Base-by-base conservation (phyloP, 2,113 vertebrate genomes). In the Gallinago media region DNA sequence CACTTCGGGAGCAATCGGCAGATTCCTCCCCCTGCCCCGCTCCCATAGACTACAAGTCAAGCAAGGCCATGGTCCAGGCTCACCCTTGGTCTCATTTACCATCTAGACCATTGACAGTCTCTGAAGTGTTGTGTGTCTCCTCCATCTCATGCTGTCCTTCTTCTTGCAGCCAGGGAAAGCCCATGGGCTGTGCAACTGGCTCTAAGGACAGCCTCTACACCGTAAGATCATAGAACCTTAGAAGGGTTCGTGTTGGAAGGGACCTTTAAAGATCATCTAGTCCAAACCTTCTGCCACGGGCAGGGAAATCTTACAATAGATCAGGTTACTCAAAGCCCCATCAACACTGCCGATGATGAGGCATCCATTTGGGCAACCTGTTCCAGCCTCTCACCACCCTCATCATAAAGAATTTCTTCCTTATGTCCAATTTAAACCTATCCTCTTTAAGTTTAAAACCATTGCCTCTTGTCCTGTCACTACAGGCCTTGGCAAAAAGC, bases 131-230 rank as follows among this genome's bases (percentile, higher is more conserved):
- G 9, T 17, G 29, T 19, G 8, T 55, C 25, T 31, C 20, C 38
- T 72, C 22, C 5, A 0, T 80, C 40, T 80, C 0, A 0, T 68
- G 49, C 67, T 78, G 31, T 27, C 26, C 23, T 58, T 94, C 12
- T 0, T 67, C 42, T 46, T 9, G 2, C 31, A 58, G 29, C 32
- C 2, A 0, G 10, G 5, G 22, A 7, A 83, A 47, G 26, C 25
- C 38, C 38, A 42, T 2, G 2, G 63, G 18, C 78, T 89, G 44
- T 21, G 36, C 55, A 52, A 1, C 12, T 15, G 29, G 12, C 58
- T 73, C 0, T 0, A 59, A 59, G n/a, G 8, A 38, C 58, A 83
- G 17, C n/a, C 10, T 25, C 29, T 11, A 25, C 40, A 49, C 55
- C 11, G 8, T 56, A 62, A 55, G 21, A 44, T 70, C 34, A 12